Percentiles rank a stretch among this genome's conserved stretches.
These are phyloP conservation scores for Euura lappo DNA, from an alignment of 1,140 invertebrate genomes.

Conservation along the genomic window DNA sequence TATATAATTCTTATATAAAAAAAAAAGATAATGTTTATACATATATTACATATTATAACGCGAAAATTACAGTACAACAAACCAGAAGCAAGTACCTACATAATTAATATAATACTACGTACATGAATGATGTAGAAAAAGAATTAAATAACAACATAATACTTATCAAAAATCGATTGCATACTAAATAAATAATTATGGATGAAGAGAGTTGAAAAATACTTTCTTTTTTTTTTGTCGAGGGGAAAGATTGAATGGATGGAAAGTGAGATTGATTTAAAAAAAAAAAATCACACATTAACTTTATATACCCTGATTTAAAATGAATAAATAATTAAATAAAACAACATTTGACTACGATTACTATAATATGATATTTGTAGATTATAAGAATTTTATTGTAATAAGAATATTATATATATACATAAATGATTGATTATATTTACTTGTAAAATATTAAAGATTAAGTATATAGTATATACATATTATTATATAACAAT, in stretches of 20 bases:
- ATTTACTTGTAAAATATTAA: slow-evolving; percentile 56
- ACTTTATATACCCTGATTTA: slow-evolving; percentile 45
- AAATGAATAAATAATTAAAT: slow-evolving; percentile 49
- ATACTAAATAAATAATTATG: too few relatives aligned
- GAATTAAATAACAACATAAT: too few relatives aligned
- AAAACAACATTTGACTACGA: slow-evolving; percentile 54
- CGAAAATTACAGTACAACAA: slow-evolving; percentile 41
- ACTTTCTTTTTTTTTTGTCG: too few relatives aligned
- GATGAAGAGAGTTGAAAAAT: too few relatives aligned
- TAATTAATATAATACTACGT: too few relatives aligned
- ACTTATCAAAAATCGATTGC: too few relatives aligned
- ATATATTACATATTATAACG: slow-evolving; percentile 16
- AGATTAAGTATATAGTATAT: too few relatives aligned
- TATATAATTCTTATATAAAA: slow-evolving; percentile 14
- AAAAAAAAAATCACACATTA: slow-evolving; percentile 12
- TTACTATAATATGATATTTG: slow-evolving; percentile 51
- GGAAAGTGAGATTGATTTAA: too few relatives aligned
- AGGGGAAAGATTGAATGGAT: too few relatives aligned
- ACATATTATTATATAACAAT: too few relatives aligned
- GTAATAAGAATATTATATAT: slow-evolving; percentile 51
- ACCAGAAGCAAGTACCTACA: slow-evolving; percentile 52
- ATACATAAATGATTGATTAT: slow-evolving; percentile 44
- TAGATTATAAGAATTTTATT: slow-evolving; percentile 60
- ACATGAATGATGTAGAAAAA: too few relatives aligned
- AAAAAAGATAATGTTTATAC: slow-evolving; percentile 40